phyloP scores from a whole-genome alignment of 2,113 vertebrate species.

The Prunella fulvescens region DNA sequence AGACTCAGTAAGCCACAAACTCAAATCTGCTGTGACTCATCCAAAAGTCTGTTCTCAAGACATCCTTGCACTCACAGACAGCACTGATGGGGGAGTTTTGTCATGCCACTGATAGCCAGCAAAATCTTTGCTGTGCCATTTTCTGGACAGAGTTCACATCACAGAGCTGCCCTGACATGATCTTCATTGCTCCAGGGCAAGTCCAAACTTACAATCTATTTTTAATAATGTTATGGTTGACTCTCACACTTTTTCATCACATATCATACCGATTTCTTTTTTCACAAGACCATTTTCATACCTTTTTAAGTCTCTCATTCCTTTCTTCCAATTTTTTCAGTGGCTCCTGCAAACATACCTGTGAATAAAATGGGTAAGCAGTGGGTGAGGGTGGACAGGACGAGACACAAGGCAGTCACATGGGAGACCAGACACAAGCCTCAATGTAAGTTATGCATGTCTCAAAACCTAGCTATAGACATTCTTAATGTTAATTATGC shows the following conservation, averaged over 20 bases:
- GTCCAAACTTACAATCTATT: not conserved
- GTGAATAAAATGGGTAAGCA: not conserved
- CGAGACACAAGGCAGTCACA: not conserved
- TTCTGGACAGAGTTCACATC: not conserved
- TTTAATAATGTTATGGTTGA: not conserved
- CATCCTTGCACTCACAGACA: not conserved
- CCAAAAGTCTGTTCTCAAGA: not conserved
- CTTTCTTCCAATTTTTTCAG: not conserved
- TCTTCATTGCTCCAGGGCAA: not conserved
- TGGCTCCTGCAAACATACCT: not conserved
- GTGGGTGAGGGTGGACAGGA: not conserved
- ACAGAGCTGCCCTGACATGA: not conserved
- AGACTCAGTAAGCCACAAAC: not conserved
- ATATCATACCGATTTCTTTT: not conserved
- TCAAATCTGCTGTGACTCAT: not conserved
- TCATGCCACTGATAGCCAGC: not conserved
- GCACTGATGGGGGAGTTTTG: rapidly evolving
- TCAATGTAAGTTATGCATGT: not conserved
- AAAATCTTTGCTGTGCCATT: not conserved
- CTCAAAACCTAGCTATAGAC: not conserved
- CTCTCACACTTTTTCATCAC: not conserved
- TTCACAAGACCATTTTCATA: not conserved
- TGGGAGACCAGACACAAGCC: not conserved
- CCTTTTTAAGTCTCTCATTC: not conserved
- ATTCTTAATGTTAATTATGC: not conserved